These are phyloP conservation scores for Ibidorhyncha struthersii DNA, from an alignment of 2,113 vertebrate species.

Conservation along the genomic window DNA sequence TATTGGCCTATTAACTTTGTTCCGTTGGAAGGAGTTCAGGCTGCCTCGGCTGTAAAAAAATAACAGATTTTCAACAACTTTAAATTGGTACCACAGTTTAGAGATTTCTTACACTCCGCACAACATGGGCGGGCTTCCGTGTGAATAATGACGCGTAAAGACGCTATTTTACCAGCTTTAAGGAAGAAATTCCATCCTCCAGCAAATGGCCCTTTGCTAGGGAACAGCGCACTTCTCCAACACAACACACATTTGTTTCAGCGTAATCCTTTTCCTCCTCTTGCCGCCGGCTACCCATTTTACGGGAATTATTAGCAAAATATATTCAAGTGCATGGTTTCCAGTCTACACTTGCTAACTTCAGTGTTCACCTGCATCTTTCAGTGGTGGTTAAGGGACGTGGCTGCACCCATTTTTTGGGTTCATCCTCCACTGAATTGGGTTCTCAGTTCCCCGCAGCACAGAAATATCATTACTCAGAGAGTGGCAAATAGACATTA, in stretches of 20 bases:
- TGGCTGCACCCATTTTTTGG: fast-evolving
- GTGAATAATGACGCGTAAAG: not conserved
- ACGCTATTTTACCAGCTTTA: not conserved
- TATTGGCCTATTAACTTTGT: not conserved
- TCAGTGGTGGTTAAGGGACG: not conserved
- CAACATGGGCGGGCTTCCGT: not conserved
- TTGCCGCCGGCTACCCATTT: too few relatives aligned
- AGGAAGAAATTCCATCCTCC: not conserved
- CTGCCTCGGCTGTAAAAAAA: not conserved
- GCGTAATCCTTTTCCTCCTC: not conserved
- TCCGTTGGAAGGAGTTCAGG: not conserved
- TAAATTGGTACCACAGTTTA: fast-evolving
- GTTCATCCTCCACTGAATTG: too few relatives aligned
- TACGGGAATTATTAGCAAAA: not conserved
- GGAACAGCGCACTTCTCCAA: not conserved
- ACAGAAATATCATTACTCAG: not conserved
- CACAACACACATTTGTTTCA: too few relatives aligned
- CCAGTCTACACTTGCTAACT: not conserved
- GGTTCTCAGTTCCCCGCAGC: too few relatives aligned
- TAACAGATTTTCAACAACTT: not conserved
- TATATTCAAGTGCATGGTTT: not conserved
- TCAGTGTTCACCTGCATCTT: not conserved
- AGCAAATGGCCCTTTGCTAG: not conserved
- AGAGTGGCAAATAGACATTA: too few relatives aligned
- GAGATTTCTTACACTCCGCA: not conserved